Conservation (phyloP, 2,888 invertebrate species). For the Hesperia comma region DNA sequence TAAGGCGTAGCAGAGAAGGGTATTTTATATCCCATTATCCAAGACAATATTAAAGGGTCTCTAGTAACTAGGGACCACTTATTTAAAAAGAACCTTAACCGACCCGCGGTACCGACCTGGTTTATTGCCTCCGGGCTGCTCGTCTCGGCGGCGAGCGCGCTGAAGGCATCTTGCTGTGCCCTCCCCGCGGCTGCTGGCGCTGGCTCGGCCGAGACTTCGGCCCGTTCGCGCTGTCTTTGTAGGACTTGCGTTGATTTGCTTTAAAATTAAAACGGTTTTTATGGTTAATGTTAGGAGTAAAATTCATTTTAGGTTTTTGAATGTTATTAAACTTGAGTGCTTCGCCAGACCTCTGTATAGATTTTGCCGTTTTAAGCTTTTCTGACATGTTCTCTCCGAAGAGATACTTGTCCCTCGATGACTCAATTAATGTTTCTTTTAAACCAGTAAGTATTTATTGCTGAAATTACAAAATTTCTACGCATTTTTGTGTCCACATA, state of each 20-base stretch:
- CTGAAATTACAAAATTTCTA: conserved; percentile 4
- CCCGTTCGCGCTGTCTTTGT: not conserved
- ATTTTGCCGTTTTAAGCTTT: conserved; percentile 14
- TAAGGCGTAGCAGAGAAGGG: not conserved
- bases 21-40: conserved; percentile 17
- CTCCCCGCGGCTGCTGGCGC: not conserved
- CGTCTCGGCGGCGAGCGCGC: not conserved
- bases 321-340: not conserved
- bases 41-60: not conserved
- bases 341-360: conserved; percentile 12
- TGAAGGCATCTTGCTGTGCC: not conserved
- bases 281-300: not conserved
- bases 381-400: conserved; percentile 18
- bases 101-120: conserved; percentile 25
- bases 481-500: conserved; percentile 9
- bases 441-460: not conserved
- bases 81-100: conserved; percentile 27
- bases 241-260: conserved; percentile 1
- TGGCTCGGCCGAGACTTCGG: not conserved
- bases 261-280: conserved; percentile 7
- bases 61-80: conserved; percentile 10
- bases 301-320: not conserved
- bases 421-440: no score
- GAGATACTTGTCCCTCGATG: not conserved
- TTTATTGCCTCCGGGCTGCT: not conserved